Evolutionary conservation across 2,888 invertebrate species (phyloP).

Genomic region (Anagyrus pseudococci): DNA sequence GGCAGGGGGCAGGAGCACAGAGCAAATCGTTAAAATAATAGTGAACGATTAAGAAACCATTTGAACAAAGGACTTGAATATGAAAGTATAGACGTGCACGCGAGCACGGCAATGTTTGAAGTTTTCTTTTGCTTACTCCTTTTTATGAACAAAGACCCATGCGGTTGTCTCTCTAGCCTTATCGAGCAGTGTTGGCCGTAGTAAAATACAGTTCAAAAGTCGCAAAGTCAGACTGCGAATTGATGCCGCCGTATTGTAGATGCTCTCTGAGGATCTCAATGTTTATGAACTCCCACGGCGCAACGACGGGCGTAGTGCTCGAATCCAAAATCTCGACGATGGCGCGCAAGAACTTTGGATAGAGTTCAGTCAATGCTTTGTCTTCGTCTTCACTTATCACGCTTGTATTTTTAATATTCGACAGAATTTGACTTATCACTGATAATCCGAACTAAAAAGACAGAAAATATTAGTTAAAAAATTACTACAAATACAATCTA

Average conservation of each 20-base stretch:
- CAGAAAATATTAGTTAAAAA: not conserved
- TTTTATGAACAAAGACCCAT: constrained; percentile 2
- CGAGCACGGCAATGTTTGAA: constrained; percentile 9
- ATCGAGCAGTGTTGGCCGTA: constrained; percentile 55
- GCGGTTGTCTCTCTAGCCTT: constrained; percentile 28
- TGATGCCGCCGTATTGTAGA: constrained; percentile 50
- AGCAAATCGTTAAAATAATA: constrained; percentile 5
- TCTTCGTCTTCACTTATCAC: constrained; percentile 41
- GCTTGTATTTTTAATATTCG: constrained; percentile 63
- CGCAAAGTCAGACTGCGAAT: constrained; percentile 51
- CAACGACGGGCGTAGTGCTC: constrained; percentile 47
- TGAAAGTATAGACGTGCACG: not conserved
- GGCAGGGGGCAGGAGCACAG: too few relatives aligned
- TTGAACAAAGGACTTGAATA: constrained; percentile 8
- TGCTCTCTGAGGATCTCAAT: constrained; percentile 52
- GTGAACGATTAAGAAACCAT: constrained; percentile 6
- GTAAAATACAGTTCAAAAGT: constrained; percentile 54
- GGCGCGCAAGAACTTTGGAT: constrained; percentile 53
- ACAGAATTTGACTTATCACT: constrained; percentile 64
- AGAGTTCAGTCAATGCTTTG: constrained; percentile 36
- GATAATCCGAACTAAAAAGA: constrained; percentile 67
- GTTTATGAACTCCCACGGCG: constrained; percentile 54
- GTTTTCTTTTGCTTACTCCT: not conserved
- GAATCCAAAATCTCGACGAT: too few relatives aligned
- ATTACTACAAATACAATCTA: not conserved